Evolutionary conservation across 2,888 invertebrate species (phyloP).

Genomic region (Germaria angustata): DNA sequence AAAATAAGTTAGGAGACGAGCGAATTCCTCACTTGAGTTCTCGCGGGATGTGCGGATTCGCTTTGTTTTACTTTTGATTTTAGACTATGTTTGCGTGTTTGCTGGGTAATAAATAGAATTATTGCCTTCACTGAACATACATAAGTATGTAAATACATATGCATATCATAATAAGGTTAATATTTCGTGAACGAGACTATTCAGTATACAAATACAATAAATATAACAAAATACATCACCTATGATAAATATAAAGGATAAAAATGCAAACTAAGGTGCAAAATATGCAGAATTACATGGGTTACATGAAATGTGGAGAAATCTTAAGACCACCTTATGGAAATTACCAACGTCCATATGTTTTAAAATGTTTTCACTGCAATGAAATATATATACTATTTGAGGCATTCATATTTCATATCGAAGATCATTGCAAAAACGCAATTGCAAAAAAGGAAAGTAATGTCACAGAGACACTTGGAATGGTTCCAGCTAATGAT

Average conservation of each 20-base stretch:
- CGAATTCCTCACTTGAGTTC: too few relatives aligned
- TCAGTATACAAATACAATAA: not conserved
- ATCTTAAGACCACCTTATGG: constrained; percentile 39
- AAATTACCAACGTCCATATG: constrained; percentile 25
- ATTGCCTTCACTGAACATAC: constrained; percentile 3
- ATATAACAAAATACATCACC: not conserved
- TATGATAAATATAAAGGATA: not conserved
- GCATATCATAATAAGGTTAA: not conserved
- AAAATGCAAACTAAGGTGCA: constrained; percentile 21
- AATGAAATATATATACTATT: constrained; percentile 34
- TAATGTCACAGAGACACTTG: not conserved
- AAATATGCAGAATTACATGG: constrained; percentile 25
- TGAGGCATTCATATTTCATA: constrained; percentile 39
- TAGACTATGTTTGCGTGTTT: too few relatives aligned
- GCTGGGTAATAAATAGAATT: not conserved
- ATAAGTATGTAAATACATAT: not conserved
- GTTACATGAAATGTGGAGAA: constrained; percentile 59
- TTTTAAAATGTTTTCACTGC: constrained; percentile 55
- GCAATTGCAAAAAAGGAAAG: not conserved
- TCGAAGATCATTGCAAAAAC: constrained; percentile 39
- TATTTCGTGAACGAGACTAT: not conserved
- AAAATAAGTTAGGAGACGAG: too few relatives aligned
- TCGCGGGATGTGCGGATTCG: too few relatives aligned
- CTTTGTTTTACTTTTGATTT: too few relatives aligned
- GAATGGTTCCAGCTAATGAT: not conserved